Percentiles rank a stretch among this genome's conserved stretches.
These are phyloP conservation scores for Sebastolobus altivelis DNA, from an alignment of 2,797 vertebrate genomes.

Conservation along the genomic window DNA sequence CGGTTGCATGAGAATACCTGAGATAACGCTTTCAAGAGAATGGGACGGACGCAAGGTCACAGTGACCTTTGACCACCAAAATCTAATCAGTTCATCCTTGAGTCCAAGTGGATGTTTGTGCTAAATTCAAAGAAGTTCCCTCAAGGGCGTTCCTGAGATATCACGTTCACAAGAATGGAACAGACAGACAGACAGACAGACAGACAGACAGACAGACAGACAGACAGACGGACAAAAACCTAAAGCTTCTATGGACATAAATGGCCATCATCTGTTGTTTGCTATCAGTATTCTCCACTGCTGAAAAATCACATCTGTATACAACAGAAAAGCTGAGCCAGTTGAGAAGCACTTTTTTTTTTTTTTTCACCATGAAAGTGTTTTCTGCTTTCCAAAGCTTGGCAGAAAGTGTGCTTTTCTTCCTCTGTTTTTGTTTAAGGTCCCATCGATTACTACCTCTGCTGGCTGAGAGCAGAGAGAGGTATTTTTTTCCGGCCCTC, in stretches of 20 bases:
- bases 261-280: background rate
- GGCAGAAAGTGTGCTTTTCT: slow-evolving; percentile 61
- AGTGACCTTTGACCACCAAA: slow-evolving; percentile 1
- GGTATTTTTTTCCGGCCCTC: slow-evolving; percentile 41
- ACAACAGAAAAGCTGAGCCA: slow-evolving; percentile 10
- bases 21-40: background rate
- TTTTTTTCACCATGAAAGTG: slow-evolving; percentile 36
- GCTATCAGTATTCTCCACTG: background rate
- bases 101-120: too few relatives aligned
- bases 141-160: too few relatives aligned
- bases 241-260: background rate
- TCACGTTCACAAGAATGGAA: too few relatives aligned
- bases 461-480: slow-evolving; percentile 46
- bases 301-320: slow-evolving; percentile 31
- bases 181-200: rapidly evolving
- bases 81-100: too few relatives aligned
- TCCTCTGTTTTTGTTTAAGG: slow-evolving; percentile 73
- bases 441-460: slow-evolving; percentile 75
- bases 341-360: slow-evolving; percentile 20
- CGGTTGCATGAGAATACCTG: background rate
- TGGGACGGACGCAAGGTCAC: background rate
- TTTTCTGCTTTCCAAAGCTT: slow-evolving; percentile 48
- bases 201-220: rapidly evolving
- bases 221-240: too few relatives aligned
- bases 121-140: too few relatives aligned